Conservation (phyloP, 2,888 invertebrate genomes). For the Rhabditoides inermis region DNA sequence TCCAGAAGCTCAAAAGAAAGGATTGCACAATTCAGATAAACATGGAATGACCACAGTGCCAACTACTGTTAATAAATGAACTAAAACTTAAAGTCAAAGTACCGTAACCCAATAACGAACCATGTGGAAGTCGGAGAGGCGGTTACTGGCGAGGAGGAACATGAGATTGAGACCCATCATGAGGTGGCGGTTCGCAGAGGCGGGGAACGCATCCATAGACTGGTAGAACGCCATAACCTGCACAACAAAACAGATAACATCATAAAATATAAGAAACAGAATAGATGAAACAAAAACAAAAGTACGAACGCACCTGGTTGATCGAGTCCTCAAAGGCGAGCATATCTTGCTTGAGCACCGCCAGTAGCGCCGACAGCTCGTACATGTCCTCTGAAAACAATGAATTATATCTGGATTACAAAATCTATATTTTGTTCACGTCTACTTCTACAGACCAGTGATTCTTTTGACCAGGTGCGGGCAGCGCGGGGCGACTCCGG, state of each 20-base stretch:
- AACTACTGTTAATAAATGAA: conserved; percentile 4
- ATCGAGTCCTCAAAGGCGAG: conserved; percentile 92
- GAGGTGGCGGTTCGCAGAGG: conserved; percentile 83
- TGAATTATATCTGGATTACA: background rate
- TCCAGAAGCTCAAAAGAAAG: conserved; percentile 61
- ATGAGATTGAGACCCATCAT: conserved; percentile 85
- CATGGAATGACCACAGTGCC: background rate
- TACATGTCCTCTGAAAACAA: conserved; percentile 67
- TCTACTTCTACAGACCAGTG: too few relatives aligned
- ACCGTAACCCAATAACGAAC: conserved; percentile 46
- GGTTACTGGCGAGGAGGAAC: conserved; percentile 83
- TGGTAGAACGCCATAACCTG: conserved; percentile 68
- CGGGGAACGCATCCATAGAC: conserved; percentile 71
- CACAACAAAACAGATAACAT: background rate
- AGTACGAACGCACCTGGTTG: conserved; percentile 70
- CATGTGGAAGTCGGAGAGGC: conserved; percentile 96
- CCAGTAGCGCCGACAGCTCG: conserved; percentile 92
- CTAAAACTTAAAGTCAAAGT: conserved; percentile 2
- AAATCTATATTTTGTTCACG: conserved; percentile 1
- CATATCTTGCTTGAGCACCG: conserved; percentile 82
- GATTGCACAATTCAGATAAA: background rate
- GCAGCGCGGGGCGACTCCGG: too few relatives aligned
- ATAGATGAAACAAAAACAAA: background rate
- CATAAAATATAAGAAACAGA: background rate
- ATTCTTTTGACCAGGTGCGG: too few relatives aligned